A percentile compares a stretch with the other conserved stretches of the same genome.
phyloP scores from a whole-genome alignment of 2,113 vertebrate species.

The Fukomys damarensis region DNA sequence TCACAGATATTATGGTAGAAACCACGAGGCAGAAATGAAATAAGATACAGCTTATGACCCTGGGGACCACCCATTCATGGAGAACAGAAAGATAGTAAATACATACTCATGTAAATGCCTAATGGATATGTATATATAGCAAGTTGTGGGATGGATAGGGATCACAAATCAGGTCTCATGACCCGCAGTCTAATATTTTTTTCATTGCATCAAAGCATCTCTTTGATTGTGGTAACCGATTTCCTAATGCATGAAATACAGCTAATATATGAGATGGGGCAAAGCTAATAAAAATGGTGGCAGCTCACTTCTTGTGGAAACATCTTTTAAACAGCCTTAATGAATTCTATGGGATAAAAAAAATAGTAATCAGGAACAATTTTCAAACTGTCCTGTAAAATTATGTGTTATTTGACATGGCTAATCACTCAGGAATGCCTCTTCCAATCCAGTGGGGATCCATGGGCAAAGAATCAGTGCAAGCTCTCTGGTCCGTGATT shows the following conservation, averaged over 20 bases:
- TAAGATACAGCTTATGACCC: not conserved
- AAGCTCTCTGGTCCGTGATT: not conserved
- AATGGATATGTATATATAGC: not conserved
- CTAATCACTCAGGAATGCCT: not conserved
- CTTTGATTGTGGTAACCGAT: conserved; percentile 9
- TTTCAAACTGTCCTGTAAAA: conserved; percentile 19
- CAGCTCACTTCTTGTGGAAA: conserved; percentile 27
- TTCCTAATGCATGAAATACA: conserved; percentile 57
- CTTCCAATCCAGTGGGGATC: not conserved
- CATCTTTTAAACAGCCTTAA: conserved; percentile 61
- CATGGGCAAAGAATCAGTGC: not conserved
- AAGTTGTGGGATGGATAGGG: not conserved
- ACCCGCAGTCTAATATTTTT: not conserved
- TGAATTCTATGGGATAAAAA: conserved; percentile 29
- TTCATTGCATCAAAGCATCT: not conserved
- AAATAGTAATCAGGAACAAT: conserved; percentile 46
- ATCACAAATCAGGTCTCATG: not conserved
- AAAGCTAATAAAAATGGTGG: conserved; percentile 51
- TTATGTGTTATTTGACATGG: not conserved
- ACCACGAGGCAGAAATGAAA: not conserved
- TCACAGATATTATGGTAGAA: not conserved
- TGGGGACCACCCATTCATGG: not conserved
- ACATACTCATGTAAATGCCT: rapidly evolving
- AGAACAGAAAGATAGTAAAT: not conserved
- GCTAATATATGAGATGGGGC: not conserved